Evolutionary conservation across 2,113 vertebrate genomes (phyloP).

Genomic region (Danio rerio): DNA sequence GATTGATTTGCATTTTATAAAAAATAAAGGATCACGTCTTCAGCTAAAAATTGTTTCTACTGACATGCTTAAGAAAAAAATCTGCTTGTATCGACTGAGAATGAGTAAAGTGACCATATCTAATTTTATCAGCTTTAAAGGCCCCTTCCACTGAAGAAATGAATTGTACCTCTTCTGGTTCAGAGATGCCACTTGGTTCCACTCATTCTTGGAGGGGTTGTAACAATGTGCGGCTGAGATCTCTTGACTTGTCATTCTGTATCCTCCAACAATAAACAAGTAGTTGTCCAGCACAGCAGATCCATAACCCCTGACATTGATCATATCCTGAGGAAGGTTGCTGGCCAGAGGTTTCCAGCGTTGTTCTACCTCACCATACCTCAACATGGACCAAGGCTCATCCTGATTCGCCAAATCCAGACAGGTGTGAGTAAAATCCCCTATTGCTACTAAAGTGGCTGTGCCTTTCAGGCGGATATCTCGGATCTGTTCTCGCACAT

Average conservation of each 20-base stretch:
- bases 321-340: slow-evolving; percentile 85
- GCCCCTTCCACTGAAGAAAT: not conserved
- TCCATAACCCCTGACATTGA: slow-evolving; percentile 88
- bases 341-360: slow-evolving; percentile 87
- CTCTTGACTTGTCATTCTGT: slow-evolving; percentile 90
- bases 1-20: too few species aligned
- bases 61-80: too few species aligned
- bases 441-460: slow-evolving; percentile 84
- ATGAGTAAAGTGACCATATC: too few species aligned
- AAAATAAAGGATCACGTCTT: too few species aligned
- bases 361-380: slow-evolving; percentile 83
- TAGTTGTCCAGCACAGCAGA: slow-evolving; percentile 90
- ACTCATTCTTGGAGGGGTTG: slow-evolving; percentile 91
- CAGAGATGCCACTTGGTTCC: slow-evolving; percentile 88
- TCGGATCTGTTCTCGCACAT: slow-evolving; percentile 77
- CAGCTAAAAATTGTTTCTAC: too few species aligned
- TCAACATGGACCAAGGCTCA: slow-evolving; percentile 86
- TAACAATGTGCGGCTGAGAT: slow-evolving; percentile 91
- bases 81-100: too few species aligned
- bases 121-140: too few species aligned
- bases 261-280: slow-evolving; percentile 90
- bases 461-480: slow-evolving; percentile 86
- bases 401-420: slow-evolving; percentile 75
- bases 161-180: slow-evolving; percentile 93
- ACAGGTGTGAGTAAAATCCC: slow-evolving; percentile 81